phyloP scores from a whole-genome alignment of 2,113 vertebrate species.

The Cairina moschata region DNA sequence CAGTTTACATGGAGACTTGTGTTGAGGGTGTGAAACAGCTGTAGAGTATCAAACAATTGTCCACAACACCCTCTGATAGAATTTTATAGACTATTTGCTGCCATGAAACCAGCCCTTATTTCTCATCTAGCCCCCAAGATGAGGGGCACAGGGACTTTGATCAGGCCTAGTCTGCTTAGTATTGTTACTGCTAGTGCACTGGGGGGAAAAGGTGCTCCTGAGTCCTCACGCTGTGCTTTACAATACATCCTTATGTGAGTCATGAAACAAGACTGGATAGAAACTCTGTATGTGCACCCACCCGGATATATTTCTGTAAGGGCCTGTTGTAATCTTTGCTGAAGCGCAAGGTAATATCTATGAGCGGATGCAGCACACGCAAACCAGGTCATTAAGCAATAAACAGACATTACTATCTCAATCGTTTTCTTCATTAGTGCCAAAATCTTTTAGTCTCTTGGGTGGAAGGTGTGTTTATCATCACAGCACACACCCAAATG shows the following conservation, averaged over 20 bases:
- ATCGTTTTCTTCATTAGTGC: background rate
- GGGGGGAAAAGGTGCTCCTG: background rate
- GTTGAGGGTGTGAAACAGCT: background rate
- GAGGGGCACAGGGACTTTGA: background rate
- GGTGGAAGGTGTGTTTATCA: background rate
- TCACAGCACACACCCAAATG: constrained; percentile 16
- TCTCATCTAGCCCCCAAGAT: background rate
- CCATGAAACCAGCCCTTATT: background rate
- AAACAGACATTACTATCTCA: background rate
- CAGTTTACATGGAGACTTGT: background rate
- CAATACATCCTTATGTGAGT: rapidly evolving
- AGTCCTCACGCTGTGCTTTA: rapidly evolving
- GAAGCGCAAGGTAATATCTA: background rate
- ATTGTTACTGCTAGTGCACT: background rate
- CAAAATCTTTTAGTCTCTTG: background rate
- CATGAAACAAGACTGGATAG: background rate
- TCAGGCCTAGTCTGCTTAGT: background rate
- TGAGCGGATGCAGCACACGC: background rate
- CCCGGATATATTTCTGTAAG: background rate
- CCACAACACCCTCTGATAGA: background rate
- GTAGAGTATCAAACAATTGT: background rate
- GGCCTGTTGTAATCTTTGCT: background rate
- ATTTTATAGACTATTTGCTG: background rate
- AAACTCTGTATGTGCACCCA: background rate
- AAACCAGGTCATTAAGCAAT: background rate